A percentile compares a stretch with the other conserved stretches of the same genome.
phyloP scores from a whole-genome alignment of 2,888 invertebrate genomes.

The Neoscelio sp. region DNA sequence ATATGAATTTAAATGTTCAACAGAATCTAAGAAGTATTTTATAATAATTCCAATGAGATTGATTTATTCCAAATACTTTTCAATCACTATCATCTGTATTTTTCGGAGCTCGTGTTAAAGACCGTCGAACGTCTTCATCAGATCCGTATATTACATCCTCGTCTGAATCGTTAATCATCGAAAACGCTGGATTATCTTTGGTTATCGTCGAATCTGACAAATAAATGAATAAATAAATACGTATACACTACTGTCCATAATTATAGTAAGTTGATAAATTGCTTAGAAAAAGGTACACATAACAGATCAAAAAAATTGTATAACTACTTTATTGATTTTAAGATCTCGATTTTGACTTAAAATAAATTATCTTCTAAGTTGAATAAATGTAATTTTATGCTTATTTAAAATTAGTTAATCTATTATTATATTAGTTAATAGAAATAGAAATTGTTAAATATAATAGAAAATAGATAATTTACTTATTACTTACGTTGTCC shows the following conservation, averaged over 20 bases:
- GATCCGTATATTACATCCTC: conserved; percentile 98
- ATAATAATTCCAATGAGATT: too few relatives aligned
- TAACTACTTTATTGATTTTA: too few relatives aligned
- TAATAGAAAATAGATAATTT: not conserved
- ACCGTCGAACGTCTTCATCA: conserved; percentile 93
- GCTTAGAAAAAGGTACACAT: not conserved
- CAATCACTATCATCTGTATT: conserved; percentile 90
- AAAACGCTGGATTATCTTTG: conserved; percentile 98
- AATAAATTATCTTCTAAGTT: too few relatives aligned
- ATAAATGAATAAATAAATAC: conserved; percentile 23
- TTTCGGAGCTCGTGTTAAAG: conserved; percentile 88
- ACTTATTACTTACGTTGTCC: conserved; percentile 86
- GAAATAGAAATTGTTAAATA: not conserved
- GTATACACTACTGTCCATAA: not conserved
- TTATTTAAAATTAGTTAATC: conserved; percentile 2
- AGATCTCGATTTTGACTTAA: too few relatives aligned
- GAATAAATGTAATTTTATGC: too few relatives aligned
- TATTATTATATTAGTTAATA: not conserved
- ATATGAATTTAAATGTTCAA: not conserved
- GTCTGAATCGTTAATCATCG: conserved; percentile 99
- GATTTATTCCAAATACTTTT: conserved; percentile 71
- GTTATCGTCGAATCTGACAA: conserved; percentile 93
- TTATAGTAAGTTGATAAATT: not conserved
- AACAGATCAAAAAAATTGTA: too few relatives aligned
- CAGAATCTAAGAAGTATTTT: not conserved